Evolutionary conservation across 1,140 invertebrate species (phyloP), one percentile per base, ranked within the genome.

Genomic region (Pollicipes pollicipes): DNA sequence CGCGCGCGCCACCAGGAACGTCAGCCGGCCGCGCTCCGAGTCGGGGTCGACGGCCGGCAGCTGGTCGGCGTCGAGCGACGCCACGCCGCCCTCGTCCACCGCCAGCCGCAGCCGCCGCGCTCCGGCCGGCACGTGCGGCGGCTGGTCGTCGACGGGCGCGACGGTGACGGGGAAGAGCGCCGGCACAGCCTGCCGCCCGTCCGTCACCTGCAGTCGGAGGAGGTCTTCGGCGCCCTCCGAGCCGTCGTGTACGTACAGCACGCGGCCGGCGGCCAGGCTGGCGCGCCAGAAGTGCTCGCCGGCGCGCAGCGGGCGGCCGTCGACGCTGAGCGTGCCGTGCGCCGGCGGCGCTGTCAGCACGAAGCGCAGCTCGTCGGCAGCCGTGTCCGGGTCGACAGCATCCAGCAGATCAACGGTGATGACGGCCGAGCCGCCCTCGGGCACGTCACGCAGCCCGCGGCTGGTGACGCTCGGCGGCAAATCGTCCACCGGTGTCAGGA

Each of bases 161-260:
- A 82, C 78, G 0, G 71, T 74, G 8, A 82, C 75, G 31, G 77
- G 76, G 31, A 82, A 72, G 8, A 72, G 76, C 16, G 77, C 73
- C 13, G 79, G 78, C 29, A 81, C 77, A 70, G 75, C 75, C 72
- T 81, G 81, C 31, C 77, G 73, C 1, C 80, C 79, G 76, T 82
- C 82, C 30, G 81, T 77, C 0, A 82, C 77, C 72, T 81, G 78
- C 10, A 81, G 37, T 27, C 70, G 71, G 68, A 81, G 77, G 6
- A 70, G 74, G 71, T 82, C 81, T n/a, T 74, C 72, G 4, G 75
- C 73, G 24, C 72, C 70, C 70, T 81, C 76, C 37, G 78, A 78
- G 27, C 73, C 72, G 72, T 74, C 71, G 71, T 80, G 78, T 16
- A 73, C 72, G 74, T 82, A 82, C 17, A 76, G 64, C 21, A 82